phyloP scores from a whole-genome alignment of 2,797 vertebrate species.

The Pseudochirops corinnae region DNA sequence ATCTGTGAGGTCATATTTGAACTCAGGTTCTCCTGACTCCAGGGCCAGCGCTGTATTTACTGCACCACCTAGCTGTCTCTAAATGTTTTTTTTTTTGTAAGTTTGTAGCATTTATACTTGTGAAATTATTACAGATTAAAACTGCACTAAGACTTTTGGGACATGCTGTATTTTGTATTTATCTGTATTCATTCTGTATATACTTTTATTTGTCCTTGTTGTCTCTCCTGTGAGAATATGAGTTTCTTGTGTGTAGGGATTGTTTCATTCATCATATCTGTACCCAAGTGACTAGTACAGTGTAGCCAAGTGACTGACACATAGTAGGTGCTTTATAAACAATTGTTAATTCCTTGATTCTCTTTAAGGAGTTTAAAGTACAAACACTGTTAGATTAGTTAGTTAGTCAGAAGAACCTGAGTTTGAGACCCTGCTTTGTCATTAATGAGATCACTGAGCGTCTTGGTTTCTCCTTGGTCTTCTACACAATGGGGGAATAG shows the following conservation, averaged over 20 bases:
- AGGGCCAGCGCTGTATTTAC: no score
- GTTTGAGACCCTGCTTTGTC: neutral
- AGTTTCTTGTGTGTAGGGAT: neutral
- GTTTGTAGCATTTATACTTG: neutral
- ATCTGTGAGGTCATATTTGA: no score
- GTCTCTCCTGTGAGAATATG: neutral
- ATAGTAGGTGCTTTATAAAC: neutral
- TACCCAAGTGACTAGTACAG: neutral
- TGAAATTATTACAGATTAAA: neutral
- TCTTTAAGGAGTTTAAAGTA: neutral
- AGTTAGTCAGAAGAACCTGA: neutral
- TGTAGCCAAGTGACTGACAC: neutral
- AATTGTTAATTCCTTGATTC: neutral
- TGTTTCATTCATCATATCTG: neutral
- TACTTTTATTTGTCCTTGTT: neutral
- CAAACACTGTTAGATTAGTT: neutral
- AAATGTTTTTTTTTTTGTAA: neutral
- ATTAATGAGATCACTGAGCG: neutral
- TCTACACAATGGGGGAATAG: neutral
- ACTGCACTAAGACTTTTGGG: neutral
- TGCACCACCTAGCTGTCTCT: no score
- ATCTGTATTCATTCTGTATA: neutral
- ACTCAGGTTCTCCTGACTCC: no score
- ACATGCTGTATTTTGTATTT: neutral
- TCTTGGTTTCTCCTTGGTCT: neutral